Percentiles rank a stretch among this genome's conserved stretches.
These are phyloP conservation scores for Scleropages formosus DNA, from an alignment of 2,797 vertebrate species.

Conservation along the genomic window DNA sequence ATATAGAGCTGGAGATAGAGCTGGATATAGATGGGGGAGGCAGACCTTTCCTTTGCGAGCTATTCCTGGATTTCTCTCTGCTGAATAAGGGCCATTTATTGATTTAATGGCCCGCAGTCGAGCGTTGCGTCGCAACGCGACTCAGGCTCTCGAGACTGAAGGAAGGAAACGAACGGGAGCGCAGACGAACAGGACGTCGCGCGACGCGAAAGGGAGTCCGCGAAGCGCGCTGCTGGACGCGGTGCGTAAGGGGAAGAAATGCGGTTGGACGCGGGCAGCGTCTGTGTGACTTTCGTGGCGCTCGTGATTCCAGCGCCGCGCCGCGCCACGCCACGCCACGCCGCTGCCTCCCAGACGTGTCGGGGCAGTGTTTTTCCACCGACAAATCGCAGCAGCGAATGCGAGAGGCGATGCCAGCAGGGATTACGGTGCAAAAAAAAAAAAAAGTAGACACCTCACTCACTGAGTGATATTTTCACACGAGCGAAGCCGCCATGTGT, in stretches of 20 bases:
- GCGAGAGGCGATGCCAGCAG: background rate
- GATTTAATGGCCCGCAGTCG: background rate
- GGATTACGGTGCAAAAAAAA: slow-evolving; percentile 2
- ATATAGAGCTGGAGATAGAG: background rate
- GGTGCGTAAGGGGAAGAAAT: background rate
- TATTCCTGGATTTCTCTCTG: slow-evolving; percentile 18
- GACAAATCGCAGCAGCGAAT: background rate
- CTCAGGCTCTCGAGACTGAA: background rate
- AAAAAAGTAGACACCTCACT: too few relatives aligned
- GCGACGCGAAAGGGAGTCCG: slow-evolving; percentile 1
- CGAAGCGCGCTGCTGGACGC: background rate
- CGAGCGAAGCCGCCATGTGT: background rate
- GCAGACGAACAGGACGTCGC: background rate
- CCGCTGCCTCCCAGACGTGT: background rate
- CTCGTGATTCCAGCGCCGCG: background rate
- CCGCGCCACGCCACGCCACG: too few relatives aligned
- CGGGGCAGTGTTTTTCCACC: background rate
- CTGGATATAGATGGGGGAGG: background rate
- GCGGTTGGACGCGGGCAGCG: background rate
- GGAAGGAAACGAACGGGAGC: too few relatives aligned
- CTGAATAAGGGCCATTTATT: background rate
- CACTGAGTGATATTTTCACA: background rate
- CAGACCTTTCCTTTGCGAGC: background rate
- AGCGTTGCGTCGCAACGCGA: too few relatives aligned
- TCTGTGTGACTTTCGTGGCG: background rate